Evolutionary conservation across 1,140 invertebrate genomes (phyloP).

Genomic region (Drosophila sucinea): DNA sequence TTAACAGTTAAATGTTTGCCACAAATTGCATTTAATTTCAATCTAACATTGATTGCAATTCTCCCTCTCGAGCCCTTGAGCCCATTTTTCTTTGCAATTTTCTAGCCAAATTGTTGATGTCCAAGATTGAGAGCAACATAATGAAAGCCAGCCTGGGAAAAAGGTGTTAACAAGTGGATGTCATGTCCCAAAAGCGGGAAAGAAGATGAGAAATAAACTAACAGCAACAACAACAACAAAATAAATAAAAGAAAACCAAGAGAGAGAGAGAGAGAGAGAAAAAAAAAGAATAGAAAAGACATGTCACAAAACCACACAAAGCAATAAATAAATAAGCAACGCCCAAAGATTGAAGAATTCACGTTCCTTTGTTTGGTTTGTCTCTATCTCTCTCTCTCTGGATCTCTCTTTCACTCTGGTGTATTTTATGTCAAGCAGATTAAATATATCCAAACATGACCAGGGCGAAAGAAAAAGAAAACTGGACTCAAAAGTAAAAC

Average conservation of each 20-base stretch:
- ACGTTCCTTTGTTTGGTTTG: constrained; percentile 39
- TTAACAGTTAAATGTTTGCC: constrained; percentile 11
- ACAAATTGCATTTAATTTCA: constrained; percentile 12
- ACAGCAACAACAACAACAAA: constrained; percentile 24
- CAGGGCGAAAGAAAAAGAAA: constrained; percentile 52
- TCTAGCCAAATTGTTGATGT: constrained; percentile 46
- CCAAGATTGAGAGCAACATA: constrained; percentile 13
- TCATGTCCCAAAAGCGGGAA: constrained; percentile 44
- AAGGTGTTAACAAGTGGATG: constrained; percentile 76
- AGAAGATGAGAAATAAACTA: constrained; percentile 9
- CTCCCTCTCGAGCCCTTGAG: background rate
- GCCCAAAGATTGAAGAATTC: constrained; percentile 42
- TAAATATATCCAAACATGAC: constrained; percentile 48
- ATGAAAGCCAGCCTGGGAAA: constrained; percentile 36
- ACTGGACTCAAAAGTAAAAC: constrained; percentile 40
- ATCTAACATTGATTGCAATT: constrained; percentile 4
- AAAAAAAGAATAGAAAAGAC: constrained; percentile 34
- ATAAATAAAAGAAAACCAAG: constrained; percentile 6
- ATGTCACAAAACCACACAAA: constrained; percentile 66
- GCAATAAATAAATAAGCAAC: constrained; percentile 77
- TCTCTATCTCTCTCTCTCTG: constrained; percentile 34
- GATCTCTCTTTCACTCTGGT: constrained; percentile 6
- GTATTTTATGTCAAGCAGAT: constrained; percentile 63
- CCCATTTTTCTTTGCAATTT: background rate
- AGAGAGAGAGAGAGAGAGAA: background rate